Conservation (phyloP, 2,113 vertebrate genomes). For the Zosterops pallidus region DNA sequence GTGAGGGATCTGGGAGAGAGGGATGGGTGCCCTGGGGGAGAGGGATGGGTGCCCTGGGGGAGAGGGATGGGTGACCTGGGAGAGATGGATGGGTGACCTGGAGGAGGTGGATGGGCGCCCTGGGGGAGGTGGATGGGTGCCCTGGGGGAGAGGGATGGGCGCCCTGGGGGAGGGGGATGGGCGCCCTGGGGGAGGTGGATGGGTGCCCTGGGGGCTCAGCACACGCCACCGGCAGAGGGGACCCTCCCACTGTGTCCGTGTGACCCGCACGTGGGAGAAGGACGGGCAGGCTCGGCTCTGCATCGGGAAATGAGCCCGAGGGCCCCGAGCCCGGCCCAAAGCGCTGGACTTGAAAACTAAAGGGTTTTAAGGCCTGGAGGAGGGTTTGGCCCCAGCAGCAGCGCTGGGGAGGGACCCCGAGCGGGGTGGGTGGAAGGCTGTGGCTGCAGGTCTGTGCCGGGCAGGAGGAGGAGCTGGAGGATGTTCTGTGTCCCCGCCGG, state of each 20-base stretch:
- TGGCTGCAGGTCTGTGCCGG: neutral
- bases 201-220: neutral
- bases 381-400: neutral
- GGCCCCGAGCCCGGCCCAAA: neutral
- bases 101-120: too few species aligned
- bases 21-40: too few species aligned
- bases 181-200: too few species aligned
- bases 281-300: rapidly evolving
- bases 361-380: neutral
- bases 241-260: rapidly evolving
- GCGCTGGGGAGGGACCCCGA: rapidly evolving
- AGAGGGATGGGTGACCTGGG: too few species aligned
- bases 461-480: neutral
- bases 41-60: too few species aligned
- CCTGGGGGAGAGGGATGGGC: too few species aligned
- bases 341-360: neutral
- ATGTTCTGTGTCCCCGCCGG: neutral
- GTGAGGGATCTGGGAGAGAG: too few species aligned
- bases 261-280: neutral
- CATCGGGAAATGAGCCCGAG: rapidly evolving
- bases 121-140: too few species aligned
- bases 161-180: too few species aligned
- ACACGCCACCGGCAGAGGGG: rapidly evolving
- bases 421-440: neutral
- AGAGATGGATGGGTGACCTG: too few species aligned